Evolutionary conservation across 2,113 vertebrate species (phyloP).

Genomic region (Chaenocephalus aceratus): DNA sequence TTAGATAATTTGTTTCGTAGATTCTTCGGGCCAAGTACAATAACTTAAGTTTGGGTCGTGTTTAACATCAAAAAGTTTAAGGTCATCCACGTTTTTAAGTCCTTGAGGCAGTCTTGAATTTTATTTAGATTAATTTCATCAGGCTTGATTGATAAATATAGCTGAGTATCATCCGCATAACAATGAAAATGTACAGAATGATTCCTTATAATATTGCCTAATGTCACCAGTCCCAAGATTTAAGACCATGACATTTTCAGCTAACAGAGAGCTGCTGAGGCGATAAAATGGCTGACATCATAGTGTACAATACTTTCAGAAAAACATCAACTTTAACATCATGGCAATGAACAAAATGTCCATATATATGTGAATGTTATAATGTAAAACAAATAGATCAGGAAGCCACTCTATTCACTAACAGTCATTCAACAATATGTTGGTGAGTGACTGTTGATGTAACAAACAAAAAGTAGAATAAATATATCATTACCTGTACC

Average conservation of each 20-base stretch:
- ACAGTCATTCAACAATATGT: background rate
- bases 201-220: background rate
- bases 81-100: no score
- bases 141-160: no score
- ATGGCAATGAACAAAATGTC: background rate
- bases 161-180: no score
- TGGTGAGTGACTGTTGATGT: constrained; percentile 4
- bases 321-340: background rate
- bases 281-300: constrained; percentile 16
- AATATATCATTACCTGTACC: background rate
- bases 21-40: no score
- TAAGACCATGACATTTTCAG: background rate
- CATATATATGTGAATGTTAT: background rate
- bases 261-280: background rate
- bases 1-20: no score
- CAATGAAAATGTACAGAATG: no score
- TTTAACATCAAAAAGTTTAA: no score
- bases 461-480: background rate
- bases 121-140: no score
- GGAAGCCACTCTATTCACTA: background rate
- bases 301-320: background rate
- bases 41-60: no score
- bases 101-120: no score
- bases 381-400: background rate
- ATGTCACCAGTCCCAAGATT: constrained; percentile 5